Evolutionary conservation across 2,113 vertebrate species (phyloP), one percentile per base, ranked within the genome.

Genomic region (Neodon shergylaensis): DNA sequence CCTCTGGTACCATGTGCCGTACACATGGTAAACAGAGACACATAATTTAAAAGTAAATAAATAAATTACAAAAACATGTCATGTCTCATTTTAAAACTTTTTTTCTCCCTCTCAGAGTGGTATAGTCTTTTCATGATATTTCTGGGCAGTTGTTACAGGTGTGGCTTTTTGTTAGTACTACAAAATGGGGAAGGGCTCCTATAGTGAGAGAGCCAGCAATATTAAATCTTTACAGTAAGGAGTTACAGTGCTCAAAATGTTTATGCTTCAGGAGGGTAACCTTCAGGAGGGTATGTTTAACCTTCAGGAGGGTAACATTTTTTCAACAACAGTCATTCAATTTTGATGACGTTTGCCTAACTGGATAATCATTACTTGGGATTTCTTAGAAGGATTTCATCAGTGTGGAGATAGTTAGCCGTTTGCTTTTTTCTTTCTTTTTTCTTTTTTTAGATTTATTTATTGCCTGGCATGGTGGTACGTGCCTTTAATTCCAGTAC

Each of bases 271-370:
- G 91, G 81, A 72, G 33, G 73, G 42, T 94, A 93, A n/a, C 28
- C 52, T 87, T 91, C 33, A 74, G 91, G 81, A 72, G 33, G 73
- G 42, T 94, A 93, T n/a, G n/a, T n/a, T n/a, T n/a, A n/a, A 73
- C 58, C 52, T 87, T 91, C 33, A 74, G 91, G 81, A 72, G 33
- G 73, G 42, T 94, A 93, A n/a, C 28, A 22, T 91, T 24, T 16
- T 92, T 28, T 92, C n/a, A 36, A 6, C 39, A 61, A 22, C 12
- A 66, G 36, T 85, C 36, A 73, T 14, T 81, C 5, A 88, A 16
- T 17, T 87, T 90, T 42, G 54, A 44, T 49, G 70, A 87, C 4
- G 13, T 95, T 95, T 78, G 36, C 52, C 66, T 28, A 95, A 88
- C 61, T 61, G 47, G 21, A 61, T 89, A 36, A 1, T 73, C 44